Conservation (phyloP, 1,140 invertebrate species). For the Macrobrachium rosenbergii region DNA sequence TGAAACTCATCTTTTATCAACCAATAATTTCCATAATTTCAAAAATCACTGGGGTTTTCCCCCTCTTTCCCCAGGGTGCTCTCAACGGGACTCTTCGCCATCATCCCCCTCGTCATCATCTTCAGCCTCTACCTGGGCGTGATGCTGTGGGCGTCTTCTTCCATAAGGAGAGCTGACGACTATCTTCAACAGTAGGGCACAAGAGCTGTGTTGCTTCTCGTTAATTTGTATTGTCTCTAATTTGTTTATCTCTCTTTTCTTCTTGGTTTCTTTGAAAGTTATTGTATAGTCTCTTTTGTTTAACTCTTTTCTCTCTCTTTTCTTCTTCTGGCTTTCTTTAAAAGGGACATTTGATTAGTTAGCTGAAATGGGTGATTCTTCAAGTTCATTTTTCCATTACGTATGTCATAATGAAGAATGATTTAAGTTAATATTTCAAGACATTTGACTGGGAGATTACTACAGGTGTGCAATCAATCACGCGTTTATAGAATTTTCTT, state of each 20-base stretch:
- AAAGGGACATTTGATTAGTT: background rate
- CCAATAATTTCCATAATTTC: too few species aligned
- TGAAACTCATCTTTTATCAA: too few species aligned
- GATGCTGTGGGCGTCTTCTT: conserved; percentile 48
- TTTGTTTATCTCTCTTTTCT: background rate
- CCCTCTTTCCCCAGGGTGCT: background rate
- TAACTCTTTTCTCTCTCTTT: too few species aligned
- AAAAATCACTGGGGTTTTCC: background rate
- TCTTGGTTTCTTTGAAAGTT: too few species aligned
- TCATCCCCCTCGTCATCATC: conserved; percentile 29
- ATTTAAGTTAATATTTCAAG: too few species aligned
- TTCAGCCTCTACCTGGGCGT: conserved; percentile 37
- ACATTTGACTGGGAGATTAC: too few species aligned
- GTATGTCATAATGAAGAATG: too few species aligned
- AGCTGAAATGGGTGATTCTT: background rate
- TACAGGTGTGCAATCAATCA: too few species aligned
- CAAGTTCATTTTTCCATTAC: too few species aligned
- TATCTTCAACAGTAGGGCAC: conserved; percentile 7
- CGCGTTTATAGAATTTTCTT: too few species aligned
- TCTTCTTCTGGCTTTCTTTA: background rate
- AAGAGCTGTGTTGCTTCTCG: too few species aligned
- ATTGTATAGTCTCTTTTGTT: too few species aligned
- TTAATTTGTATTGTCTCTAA: background rate
- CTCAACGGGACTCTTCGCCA: background rate
- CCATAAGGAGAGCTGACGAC: conserved; percentile 24